Evolutionary conservation across 2,113 vertebrate species (phyloP), one percentile per base, ranked within the genome.

Genomic region (Sinocyclocheilus anshuiensis): DNA sequence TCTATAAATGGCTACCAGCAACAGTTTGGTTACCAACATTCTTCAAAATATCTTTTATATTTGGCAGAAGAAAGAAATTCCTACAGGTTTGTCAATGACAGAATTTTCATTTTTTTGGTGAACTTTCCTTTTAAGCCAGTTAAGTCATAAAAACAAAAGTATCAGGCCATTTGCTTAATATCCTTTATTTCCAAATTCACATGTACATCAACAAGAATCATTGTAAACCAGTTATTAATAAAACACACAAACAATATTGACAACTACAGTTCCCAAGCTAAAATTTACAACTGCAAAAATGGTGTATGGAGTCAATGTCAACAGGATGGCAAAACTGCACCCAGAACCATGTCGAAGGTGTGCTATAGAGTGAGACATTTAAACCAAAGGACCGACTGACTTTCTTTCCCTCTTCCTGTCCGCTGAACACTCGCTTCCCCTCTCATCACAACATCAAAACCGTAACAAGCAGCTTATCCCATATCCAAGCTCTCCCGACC

Each of bases 181-280:
- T 95, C 94, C 92, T 98, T 99, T 99, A 98, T 98, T 99, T 97
- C 96, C 97, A 98, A 98, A 98, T 97, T 95, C 97, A 98, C 97
- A 96, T 96, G 92, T 95, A 99, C 97, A 97, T 96, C 95, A 96
- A 97, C 96, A 93, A 94, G 93, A 94, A 93, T 96, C 93, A 92
- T 93, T 97, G 96, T 96, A 96, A 97, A 97, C 96, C 95, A 95
- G 96, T 96, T 96, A 97, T 96, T 97, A 96, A 96, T 97, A 94
- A 97, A 97, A 97, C 97, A 97, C 97, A 94, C 91, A 93, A 92
- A 98, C 96, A 91, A 96, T 91, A 95, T 95, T 93, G 96, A 97
- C 97, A 94, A 92, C 94, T 97, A 99, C 97, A 95, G 95, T 96
- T 96, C 96, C 96, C 96, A 96, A 97, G 95, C 95, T 95, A 97